Percentiles rank a stretch among this genome's conserved stretches.
These are phyloP conservation scores for Meteorus sp. DNA, from an alignment of 1,140 invertebrate genomes.

Conservation along the genomic window DNA sequence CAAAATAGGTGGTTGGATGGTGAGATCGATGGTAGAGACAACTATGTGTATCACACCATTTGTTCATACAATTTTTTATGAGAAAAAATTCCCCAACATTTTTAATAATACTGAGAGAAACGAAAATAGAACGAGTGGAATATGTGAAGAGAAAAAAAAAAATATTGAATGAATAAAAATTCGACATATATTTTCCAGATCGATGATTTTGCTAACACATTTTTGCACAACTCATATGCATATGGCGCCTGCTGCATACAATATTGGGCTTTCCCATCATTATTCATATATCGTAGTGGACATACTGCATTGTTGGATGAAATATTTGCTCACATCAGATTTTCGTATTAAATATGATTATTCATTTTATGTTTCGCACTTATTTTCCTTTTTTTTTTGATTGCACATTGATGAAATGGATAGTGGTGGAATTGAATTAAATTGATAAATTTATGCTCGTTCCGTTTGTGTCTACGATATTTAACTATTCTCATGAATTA, in stretches of 20 bases:
- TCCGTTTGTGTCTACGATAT: too few species aligned
- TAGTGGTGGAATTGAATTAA: too few species aligned
- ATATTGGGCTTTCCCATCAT: not conserved
- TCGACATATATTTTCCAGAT: not conserved
- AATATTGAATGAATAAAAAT: not conserved
- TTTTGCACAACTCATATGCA: not conserved
- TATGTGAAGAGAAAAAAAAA: not conserved
- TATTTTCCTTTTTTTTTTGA: too few species aligned
- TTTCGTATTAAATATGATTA: too few species aligned
- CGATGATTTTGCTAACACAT: not conserved
- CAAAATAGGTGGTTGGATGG: not conserved
- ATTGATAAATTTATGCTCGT: too few species aligned
- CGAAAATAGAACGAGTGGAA: too few species aligned
- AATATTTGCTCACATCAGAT: too few species aligned
- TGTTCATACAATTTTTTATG: not conserved
- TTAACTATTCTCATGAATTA: too few species aligned
- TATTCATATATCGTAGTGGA: constrained; percentile 6
- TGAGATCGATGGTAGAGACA: not conserved
- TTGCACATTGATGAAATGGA: too few species aligned
- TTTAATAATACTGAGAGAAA: constrained; percentile 3
- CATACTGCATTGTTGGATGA: too few species aligned
- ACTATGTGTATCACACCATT: not conserved
- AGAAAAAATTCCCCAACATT: not conserved
- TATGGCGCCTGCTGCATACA: not conserved
- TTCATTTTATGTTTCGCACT: too few species aligned